Percentiles rank a stretch among this genome's conserved stretches.
These are phyloP conservation scores for Gryllus bimaculatus DNA, from an alignment of 1,140 invertebrate species.

Conservation along the genomic window DNA sequence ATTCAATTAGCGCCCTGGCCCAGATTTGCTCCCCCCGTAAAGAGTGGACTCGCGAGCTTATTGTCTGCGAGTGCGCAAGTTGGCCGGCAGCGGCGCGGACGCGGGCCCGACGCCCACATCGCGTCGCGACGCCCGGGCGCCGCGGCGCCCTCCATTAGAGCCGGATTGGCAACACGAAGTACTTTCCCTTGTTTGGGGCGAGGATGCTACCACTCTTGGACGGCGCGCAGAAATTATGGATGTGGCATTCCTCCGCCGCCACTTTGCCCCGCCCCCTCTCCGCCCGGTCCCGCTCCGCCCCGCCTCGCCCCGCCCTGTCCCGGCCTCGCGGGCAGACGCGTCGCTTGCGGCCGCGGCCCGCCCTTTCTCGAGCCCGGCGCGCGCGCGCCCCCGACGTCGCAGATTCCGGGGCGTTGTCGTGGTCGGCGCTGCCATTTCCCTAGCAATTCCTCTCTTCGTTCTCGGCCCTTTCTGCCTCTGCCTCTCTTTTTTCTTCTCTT, in stretches of 20 bases:
- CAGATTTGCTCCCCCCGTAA: too few relatives aligned
- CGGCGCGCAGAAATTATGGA: neutral
- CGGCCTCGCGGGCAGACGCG: too few relatives aligned
- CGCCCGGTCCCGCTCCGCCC: too few relatives aligned
- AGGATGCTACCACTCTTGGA: neutral
- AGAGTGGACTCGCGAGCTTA: too few relatives aligned
- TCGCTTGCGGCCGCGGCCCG: too few relatives aligned
- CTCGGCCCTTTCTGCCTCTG: neutral
- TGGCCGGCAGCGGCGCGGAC: too few relatives aligned
- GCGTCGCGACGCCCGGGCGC: neutral
- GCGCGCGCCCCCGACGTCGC: neutral
- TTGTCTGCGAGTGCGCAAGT: too few relatives aligned
- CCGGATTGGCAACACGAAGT: neutral
- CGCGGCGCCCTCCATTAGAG: neutral
- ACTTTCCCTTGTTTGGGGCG: neutral
- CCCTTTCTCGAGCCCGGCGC: neutral
- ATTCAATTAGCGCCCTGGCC: too few relatives aligned
- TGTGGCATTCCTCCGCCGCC: neutral
- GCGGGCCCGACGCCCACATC: neutral
- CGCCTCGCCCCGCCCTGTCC: too few relatives aligned
- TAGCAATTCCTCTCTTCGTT: neutral
- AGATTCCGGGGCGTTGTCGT: neutral
- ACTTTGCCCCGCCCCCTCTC: too few relatives aligned
- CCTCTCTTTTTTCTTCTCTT: too few relatives aligned
- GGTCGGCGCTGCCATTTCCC: neutral